These are phyloP conservation scores for Trissolcus japonicus DNA, from an alignment of 2,888 invertebrate species.

Conservation along the genomic window DNA sequence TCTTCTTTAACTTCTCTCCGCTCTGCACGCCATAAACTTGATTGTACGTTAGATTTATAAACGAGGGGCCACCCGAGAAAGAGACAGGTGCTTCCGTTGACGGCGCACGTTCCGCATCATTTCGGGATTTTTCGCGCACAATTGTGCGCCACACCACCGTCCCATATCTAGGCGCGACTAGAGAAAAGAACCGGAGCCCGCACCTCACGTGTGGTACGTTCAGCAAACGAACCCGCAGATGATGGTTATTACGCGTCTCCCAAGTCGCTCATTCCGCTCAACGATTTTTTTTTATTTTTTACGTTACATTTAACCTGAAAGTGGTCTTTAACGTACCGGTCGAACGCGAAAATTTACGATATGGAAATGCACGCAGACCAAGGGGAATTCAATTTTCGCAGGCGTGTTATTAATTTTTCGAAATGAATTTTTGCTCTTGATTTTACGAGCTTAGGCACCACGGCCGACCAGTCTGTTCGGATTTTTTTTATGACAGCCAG, in stretches of 20 bases:
- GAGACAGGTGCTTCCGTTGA: conserved; percentile 59
- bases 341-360: conserved; percentile 53
- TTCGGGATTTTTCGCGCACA: conserved; percentile 43
- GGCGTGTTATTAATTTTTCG: conserved; percentile 54
- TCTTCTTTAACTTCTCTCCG: conserved; percentile 50
- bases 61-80: conserved; percentile 64
- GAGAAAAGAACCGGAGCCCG: conserved; percentile 24
- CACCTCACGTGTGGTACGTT: conserved; percentile 41
- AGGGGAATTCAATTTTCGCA: conserved; percentile 46
- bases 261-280: conserved; percentile 18
- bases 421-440: conserved; percentile 48
- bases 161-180: conserved; percentile 17
- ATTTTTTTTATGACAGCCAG: background rate
- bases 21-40: conserved; percentile 69
- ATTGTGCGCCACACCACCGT: conserved; percentile 29
- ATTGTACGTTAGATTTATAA: conserved; percentile 74
- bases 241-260: conserved; percentile 53
- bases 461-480: conserved; percentile 11
- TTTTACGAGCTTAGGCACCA: conserved; percentile 34
- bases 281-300: conserved; percentile 30
- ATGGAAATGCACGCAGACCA: conserved; percentile 42
- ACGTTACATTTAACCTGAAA: conserved; percentile 47
- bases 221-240: conserved; percentile 43
- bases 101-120: conserved; percentile 56
- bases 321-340: conserved; percentile 46